phyloP scores from a whole-genome alignment of 2,797 vertebrate species.

The Acropternis orthonyx region DNA sequence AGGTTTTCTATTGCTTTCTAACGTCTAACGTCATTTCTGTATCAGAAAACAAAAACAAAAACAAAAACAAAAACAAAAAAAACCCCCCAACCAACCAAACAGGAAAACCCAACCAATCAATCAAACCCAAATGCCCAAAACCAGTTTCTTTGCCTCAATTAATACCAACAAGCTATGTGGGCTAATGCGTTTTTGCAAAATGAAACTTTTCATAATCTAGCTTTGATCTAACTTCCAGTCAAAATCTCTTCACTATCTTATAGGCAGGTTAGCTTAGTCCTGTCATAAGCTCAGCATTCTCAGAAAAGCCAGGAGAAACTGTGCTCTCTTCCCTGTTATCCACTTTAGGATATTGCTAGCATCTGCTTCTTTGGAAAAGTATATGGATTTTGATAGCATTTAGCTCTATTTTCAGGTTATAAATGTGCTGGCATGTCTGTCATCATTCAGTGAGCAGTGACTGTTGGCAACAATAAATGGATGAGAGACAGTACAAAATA shows the following conservation, averaged over 20 bases:
- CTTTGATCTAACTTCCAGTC: background rate
- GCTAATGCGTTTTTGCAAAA: background rate
- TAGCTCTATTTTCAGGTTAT: conserved; percentile 17
- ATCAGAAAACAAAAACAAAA: background rate
- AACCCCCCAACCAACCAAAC: background rate
- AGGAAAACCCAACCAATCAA: background rate
- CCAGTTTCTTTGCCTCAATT: background rate
- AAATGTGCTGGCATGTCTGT: background rate
- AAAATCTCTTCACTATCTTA: background rate
- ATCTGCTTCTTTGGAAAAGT: background rate
- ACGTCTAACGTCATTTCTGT: background rate
- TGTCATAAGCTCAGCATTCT: background rate
- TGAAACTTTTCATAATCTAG: background rate
- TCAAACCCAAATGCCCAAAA: background rate
- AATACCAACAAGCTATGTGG: background rate
- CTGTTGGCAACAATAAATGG: conserved; percentile 21
- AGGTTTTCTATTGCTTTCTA: background rate
- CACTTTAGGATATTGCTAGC: background rate
- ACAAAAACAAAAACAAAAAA: background rate
- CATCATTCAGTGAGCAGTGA: background rate
- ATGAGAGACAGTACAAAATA: background rate
- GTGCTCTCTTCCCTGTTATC: background rate
- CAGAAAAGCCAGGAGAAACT: background rate
- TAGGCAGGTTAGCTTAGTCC: background rate
- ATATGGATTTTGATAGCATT: background rate